Evolutionary conservation across 1,140 invertebrate genomes (phyloP).

Genomic region (Adoxophyes honmai): DNA sequence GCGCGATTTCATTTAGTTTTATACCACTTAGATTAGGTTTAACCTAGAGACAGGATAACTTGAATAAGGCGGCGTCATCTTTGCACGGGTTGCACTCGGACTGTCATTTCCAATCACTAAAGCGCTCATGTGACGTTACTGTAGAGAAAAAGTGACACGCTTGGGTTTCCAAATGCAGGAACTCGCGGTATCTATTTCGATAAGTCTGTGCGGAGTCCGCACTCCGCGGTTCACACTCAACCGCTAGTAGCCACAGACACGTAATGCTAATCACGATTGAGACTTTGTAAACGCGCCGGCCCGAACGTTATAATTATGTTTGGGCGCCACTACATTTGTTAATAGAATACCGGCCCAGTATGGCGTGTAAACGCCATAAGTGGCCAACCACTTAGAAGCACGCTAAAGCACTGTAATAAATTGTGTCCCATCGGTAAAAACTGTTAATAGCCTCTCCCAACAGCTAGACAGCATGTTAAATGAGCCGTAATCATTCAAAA

Average conservation of each 20-base stretch:
- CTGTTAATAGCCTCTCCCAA: slow-evolving; percentile 48
- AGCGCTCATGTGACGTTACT: neutral
- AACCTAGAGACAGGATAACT: too few relatives aligned
- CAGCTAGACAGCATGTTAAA: slow-evolving; percentile 22
- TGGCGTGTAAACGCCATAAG: slow-evolving; percentile 51
- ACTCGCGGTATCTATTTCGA: too few relatives aligned
- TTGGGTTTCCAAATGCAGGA: too few relatives aligned
- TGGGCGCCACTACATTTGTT: slow-evolving; percentile 29
- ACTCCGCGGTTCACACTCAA: neutral
- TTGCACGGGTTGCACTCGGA: too few relatives aligned
- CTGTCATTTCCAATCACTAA: too few relatives aligned
- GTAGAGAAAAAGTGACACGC: too few relatives aligned
- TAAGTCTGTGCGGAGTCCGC: neutral
- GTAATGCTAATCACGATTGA: slow-evolving; percentile 45
- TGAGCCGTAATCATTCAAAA: slow-evolving; percentile 23
- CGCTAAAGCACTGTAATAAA: slow-evolving; percentile 38
- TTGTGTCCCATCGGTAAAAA: slow-evolving; percentile 42
- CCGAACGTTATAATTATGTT: slow-evolving; percentile 56
- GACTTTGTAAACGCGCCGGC: slow-evolving; percentile 35
- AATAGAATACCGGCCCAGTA: slow-evolving; percentile 24
- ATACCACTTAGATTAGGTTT: too few relatives aligned
- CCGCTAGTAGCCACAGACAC: slow-evolving; percentile 49
- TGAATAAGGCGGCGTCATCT: too few relatives aligned
- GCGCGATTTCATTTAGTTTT: too few relatives aligned
- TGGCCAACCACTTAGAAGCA: slow-evolving; percentile 51